A percentile compares a stretch with the other conserved stretches of the same genome.
Evolutionary conservation across 64 coral and sea anemone species (phyloP).

Genomic region (Actinia equina): DNA sequence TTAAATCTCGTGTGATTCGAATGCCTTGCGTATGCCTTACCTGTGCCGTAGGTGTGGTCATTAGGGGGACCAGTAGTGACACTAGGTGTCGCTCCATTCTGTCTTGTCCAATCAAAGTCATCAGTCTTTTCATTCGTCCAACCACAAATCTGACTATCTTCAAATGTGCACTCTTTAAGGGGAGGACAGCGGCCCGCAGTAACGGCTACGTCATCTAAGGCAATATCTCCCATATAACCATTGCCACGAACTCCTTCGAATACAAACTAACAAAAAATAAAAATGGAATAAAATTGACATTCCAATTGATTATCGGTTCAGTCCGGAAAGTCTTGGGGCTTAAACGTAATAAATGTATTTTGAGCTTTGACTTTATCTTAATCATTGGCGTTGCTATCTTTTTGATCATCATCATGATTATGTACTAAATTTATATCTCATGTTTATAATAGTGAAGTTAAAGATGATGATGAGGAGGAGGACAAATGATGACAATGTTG

Average conservation of each 20-base stretch:
- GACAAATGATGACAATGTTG: no score
- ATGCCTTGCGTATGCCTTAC: neutral
- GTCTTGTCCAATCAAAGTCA: constrained; percentile 90
- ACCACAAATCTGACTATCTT: constrained; percentile 68
- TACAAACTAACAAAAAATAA: constrained; percentile 44
- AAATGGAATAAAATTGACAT: neutral
- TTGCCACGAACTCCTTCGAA: constrained; percentile 68
- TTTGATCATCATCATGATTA: no score
- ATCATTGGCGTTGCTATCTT: no score
- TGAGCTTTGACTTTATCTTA: no score
- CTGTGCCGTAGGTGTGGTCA: constrained; percentile 81
- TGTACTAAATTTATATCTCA: no score
- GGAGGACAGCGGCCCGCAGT: constrained; percentile 57
- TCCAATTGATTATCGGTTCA: no score
- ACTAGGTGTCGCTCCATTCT: constrained; percentile 59
- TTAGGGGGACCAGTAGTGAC: constrained; percentile 58
- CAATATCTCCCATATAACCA: constrained; percentile 70
- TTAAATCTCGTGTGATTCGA: no score
- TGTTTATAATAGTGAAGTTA: no score
- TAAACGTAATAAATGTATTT: no score
- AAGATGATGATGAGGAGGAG: no score
- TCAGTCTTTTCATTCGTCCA: constrained; percentile 75
- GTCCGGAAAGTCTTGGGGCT: no score
- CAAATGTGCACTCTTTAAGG: constrained; percentile 73
- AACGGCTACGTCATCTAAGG: constrained; percentile 64